phyloP scores from a whole-genome alignment of 1,140 invertebrate genomes.

The Hypsibius dujardini region DNA sequence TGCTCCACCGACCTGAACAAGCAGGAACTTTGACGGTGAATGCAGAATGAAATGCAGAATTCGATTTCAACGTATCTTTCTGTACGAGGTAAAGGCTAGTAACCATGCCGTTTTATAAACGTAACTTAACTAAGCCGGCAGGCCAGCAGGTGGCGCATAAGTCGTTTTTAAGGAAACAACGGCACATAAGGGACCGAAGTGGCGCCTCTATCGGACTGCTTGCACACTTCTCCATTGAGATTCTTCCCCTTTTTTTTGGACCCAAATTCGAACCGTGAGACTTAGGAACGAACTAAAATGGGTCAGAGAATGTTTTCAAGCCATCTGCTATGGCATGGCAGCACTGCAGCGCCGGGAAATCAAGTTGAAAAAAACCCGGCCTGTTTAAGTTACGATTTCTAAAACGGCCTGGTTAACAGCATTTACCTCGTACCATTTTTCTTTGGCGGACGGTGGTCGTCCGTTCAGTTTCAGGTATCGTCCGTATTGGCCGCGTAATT shows the following conservation, averaged over 20 bases:
- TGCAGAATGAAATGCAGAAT: too few species aligned
- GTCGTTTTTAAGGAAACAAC: too few species aligned
- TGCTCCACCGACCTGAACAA: not conserved
- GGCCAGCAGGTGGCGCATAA: too few species aligned
- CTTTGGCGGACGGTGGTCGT: not conserved
- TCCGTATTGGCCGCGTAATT: not conserved
- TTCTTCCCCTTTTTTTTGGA: not conserved
- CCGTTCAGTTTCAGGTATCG: not conserved
- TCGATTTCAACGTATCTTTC: too few species aligned
- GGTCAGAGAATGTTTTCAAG: not conserved
- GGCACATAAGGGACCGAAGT: too few species aligned
- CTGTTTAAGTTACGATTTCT: not conserved
- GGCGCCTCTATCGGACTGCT: too few species aligned
- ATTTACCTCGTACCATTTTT: not conserved
- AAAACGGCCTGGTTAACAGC: not conserved
- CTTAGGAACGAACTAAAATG: not conserved
- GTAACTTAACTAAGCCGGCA: too few species aligned
- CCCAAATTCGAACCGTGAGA: not conserved
- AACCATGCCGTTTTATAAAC: too few species aligned
- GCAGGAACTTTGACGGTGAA: too few species aligned
- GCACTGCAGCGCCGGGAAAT: too few species aligned
- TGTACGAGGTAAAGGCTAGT: too few species aligned
- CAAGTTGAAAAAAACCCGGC: not conserved
- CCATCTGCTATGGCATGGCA: too few species aligned
- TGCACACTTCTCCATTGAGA: not conserved